Evolutionary conservation across 2,888 invertebrate species (phyloP).

Genomic region (Drosophila algonquin): DNA sequence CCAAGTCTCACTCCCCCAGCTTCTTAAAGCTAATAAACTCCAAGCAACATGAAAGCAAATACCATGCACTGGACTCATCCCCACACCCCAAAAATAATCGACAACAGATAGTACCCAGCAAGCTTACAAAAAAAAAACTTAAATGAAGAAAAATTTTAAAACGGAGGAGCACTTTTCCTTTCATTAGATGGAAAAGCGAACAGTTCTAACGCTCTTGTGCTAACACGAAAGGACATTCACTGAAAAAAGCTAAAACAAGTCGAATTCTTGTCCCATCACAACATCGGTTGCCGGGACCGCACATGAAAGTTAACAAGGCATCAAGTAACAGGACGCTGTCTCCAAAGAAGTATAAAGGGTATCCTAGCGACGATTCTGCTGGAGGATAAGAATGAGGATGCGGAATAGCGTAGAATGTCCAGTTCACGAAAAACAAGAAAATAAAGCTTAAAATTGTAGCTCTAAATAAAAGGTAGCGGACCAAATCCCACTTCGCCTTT

Average conservation of each 20-base stretch:
- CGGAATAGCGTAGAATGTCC: slow-evolving; percentile 32
- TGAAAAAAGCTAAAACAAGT: slow-evolving; percentile 45
- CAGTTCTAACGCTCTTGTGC: slow-evolving; percentile 27
- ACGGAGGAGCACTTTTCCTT: slow-evolving; percentile 64
- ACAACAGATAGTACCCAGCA: slow-evolving; percentile 25
- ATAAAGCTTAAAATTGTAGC: slow-evolving; percentile 40
- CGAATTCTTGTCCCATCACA: slow-evolving; percentile 26
- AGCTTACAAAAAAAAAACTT: slow-evolving; percentile 28
- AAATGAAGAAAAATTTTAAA: slow-evolving; percentile 28
- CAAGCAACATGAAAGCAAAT: slow-evolving; percentile 72
- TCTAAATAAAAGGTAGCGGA: slow-evolving; percentile 21
- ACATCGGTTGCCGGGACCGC: slow-evolving; percentile 17
- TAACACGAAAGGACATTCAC: slow-evolving; percentile 27
- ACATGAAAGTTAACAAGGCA: slow-evolving; percentile 78
- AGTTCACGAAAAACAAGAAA: slow-evolving; percentile 18
- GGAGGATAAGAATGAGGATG: slow-evolving; percentile 23
- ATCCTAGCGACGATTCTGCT: slow-evolving; percentile 67
- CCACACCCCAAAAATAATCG: slow-evolving; percentile 5
- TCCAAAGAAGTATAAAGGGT: slow-evolving; percentile 67
- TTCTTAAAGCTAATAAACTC: slow-evolving; percentile 74
- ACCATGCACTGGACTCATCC: slow-evolving; percentile 61
- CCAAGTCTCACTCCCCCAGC: slow-evolving; percentile 17
- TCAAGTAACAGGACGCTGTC: slow-evolving; percentile 70
- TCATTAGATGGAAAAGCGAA: slow-evolving; percentile 69
- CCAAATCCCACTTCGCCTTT: slow-evolving; percentile 2